A percentile compares a stretch with the other conserved stretches of the same genome.
These are phyloP conservation scores for Anas platyrhynchos DNA, from an alignment of 2,113 vertebrate species.

Conservation along the genomic window DNA sequence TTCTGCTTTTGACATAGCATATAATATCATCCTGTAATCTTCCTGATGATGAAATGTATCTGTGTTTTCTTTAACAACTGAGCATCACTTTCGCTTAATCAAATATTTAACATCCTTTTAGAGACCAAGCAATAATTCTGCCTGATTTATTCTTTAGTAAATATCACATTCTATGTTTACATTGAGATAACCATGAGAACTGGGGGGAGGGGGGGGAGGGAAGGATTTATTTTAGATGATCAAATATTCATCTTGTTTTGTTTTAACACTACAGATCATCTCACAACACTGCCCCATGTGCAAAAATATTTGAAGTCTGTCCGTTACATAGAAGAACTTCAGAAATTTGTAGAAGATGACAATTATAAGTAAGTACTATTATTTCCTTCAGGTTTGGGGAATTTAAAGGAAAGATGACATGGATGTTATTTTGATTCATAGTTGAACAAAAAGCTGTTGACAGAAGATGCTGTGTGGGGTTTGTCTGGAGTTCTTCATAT, in stretches of 20 bases:
- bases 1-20: neutral
- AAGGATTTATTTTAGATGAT: neutral
- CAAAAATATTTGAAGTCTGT: conserved; percentile 96
- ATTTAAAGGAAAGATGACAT: neutral
- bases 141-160: neutral
- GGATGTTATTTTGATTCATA: neutral
- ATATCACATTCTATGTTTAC: neutral
- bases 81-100: neutral
- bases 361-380: conserved; percentile 91
- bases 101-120: neutral
- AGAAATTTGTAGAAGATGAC: conserved; percentile 97
- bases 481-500: neutral
- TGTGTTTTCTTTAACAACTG: neutral
- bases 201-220: too few species aligned
- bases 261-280: conserved; percentile 80
- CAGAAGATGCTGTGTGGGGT: neutral
- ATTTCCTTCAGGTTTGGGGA: neutral
- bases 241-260: neutral
- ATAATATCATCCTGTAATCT: neutral
- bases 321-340: conserved; percentile 94
- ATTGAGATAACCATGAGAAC: neutral
- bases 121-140: neutral
- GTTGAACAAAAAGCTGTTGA: neutral
- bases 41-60: neutral
- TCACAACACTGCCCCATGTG: conserved; percentile 88